phyloP scores from a whole-genome alignment of 2,888 invertebrate species.

The Stenolophus ochropezus region DNA sequence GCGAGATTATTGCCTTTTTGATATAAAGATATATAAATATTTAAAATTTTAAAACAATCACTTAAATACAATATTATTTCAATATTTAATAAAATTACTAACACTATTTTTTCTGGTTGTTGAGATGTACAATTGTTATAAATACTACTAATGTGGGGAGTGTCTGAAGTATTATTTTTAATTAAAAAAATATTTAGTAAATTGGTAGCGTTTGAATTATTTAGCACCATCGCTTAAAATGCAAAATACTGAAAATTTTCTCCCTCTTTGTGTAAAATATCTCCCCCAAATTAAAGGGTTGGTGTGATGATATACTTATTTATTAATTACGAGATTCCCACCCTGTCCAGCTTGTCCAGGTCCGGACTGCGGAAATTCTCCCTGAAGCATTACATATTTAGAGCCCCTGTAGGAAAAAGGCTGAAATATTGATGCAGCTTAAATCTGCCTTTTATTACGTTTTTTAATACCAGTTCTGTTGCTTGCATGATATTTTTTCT shows the following conservation, averaged over 20 bases:
- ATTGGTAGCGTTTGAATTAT: not conserved
- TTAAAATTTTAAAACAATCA: too few relatives aligned
- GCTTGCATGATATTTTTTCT: constrained; percentile 27
- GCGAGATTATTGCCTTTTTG: too few relatives aligned
- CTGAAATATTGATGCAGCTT: constrained; percentile 23
- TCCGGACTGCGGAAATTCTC: constrained; percentile 7
- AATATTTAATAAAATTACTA: too few relatives aligned
- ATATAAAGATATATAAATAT: too few relatives aligned
- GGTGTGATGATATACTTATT: constrained; percentile 27
- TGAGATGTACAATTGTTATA: too few relatives aligned
- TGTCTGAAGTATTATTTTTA: too few relatives aligned
- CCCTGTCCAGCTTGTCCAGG: not conserved
- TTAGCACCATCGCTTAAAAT: not conserved
- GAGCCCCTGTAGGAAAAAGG: not conserved
- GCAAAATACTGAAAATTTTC: not conserved
- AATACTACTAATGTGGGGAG: too few relatives aligned
- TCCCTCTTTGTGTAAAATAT: not conserved
- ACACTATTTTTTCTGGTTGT: too few relatives aligned
- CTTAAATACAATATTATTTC: too few relatives aligned
- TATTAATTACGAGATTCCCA: constrained; percentile 23
- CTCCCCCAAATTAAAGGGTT: not conserved
- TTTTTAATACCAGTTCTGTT: constrained; percentile 16
- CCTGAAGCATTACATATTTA: constrained; percentile 10
- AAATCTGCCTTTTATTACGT: constrained; percentile 26
- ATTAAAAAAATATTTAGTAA: too few relatives aligned